Percentiles rank a stretch among this genome's conserved stretches.
Conservation (phyloP, 2,797 vertebrate species). For the Acanthopagrus latus region DNA sequence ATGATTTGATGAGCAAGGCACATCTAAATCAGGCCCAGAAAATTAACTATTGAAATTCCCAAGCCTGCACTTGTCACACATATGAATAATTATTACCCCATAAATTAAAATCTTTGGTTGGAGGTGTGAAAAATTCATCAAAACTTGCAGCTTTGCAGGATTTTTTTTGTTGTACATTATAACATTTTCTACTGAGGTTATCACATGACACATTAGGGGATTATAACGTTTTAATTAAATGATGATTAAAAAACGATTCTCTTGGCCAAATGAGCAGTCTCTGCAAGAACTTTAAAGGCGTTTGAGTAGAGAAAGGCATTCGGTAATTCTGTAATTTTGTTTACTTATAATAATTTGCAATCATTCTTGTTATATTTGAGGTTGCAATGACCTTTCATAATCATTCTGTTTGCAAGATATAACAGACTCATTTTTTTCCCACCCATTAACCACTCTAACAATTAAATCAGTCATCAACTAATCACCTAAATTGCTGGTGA, state of each 20-base stretch:
- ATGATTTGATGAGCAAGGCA: constrained; percentile 79
- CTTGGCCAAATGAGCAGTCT: constrained; percentile 9
- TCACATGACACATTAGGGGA: background rate
- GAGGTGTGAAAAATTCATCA: constrained; percentile 67
- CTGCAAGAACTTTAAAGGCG: background rate
- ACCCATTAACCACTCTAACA: background rate
- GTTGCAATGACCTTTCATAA: constrained; percentile 16
- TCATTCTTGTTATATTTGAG: background rate
- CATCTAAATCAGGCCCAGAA: constrained; percentile 73
- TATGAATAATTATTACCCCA: constrained; percentile 73
- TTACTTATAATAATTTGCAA: constrained; percentile 1
- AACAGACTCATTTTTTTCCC: background rate
- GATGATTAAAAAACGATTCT: background rate
- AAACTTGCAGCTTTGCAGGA: constrained; percentile 50
- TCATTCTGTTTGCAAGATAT: constrained; percentile 1
- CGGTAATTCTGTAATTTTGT: background rate
- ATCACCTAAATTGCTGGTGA: no score
- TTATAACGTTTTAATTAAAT: constrained; percentile 6
- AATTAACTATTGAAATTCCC: constrained; percentile 76
- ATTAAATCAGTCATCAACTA: no score
- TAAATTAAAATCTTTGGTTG: constrained; percentile 68
- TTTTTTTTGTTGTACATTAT: constrained; percentile 41
- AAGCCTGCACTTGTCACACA: constrained; percentile 65
- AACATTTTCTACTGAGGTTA: constrained; percentile 16
- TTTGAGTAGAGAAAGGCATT: background rate